Evolutionary conservation across 2,113 vertebrate species (phyloP).

Genomic region (Felis chaus): DNA sequence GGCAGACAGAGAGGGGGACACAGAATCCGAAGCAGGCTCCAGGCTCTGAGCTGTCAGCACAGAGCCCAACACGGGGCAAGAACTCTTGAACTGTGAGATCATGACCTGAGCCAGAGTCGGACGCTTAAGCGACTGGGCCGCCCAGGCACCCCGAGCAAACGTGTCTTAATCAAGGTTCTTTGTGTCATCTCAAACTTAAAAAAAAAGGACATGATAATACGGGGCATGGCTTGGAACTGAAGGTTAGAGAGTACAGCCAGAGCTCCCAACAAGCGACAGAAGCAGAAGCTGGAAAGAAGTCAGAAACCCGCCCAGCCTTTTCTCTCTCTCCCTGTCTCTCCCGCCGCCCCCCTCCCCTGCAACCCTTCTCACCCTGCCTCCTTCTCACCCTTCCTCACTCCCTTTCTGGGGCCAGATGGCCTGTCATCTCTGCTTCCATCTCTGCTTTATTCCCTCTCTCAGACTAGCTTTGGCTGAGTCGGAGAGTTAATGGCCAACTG

Average conservation of each 20-base stretch:
- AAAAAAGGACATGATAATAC: not conserved
- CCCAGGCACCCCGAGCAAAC: not conserved
- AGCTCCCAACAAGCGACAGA: not conserved
- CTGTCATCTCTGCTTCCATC: not conserved
- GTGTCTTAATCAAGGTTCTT: slow-evolving; percentile 6
- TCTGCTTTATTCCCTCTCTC: not conserved
- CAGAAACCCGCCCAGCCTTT: not conserved
- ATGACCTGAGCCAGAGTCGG: too few species aligned
- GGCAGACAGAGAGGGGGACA: too few species aligned
- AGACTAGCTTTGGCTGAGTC: not conserved
- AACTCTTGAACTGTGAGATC: too few species aligned
- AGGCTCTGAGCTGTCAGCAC: too few species aligned
- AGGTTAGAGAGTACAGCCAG: not conserved
- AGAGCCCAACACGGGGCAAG: too few species aligned
- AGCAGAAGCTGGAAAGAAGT: not conserved
- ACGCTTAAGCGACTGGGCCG: too few species aligned
- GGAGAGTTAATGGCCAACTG: slow-evolving; percentile 48
- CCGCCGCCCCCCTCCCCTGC: too few species aligned
- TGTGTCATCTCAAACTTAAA: not conserved
- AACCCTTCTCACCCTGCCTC: not conserved
- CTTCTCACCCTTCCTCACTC: not conserved
- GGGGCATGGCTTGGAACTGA: not conserved
- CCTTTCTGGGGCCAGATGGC: not conserved
- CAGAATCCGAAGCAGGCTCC: too few species aligned
- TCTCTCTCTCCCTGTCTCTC: not conserved